Conservation (phyloP, 1,140 invertebrate species). For the Drosophila lacertosa region DNA sequence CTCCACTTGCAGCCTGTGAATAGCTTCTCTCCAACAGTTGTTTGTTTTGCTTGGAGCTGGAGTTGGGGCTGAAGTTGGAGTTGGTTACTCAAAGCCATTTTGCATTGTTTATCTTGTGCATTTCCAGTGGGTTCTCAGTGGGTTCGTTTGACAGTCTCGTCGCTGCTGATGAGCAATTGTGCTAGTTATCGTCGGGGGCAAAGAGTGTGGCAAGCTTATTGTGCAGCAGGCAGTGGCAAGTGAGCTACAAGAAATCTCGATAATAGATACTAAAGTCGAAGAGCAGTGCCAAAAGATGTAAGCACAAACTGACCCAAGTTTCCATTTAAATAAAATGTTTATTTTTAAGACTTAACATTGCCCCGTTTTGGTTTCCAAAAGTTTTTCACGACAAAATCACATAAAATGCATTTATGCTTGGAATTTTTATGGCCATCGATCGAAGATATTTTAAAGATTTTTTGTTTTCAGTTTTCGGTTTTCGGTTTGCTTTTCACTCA, state of each 20-base stretch:
- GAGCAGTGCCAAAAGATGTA: conserved; percentile 7
- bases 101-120: conserved; percentile 36
- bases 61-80: background rate
- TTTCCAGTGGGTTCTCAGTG: conserved; percentile 33
- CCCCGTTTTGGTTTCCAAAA: conserved; percentile 30
- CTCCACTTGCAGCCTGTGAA: conserved; percentile 2
- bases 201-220: background rate
- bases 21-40: background rate
- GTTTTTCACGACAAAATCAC: conserved; percentile 53
- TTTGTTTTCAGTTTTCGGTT: conserved; percentile 44
- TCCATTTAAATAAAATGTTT: conserved; percentile 49
- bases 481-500: conserved; percentile 76
- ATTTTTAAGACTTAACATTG: conserved; percentile 55
- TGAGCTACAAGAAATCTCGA: background rate
- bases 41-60: conserved; percentile 20
- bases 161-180: conserved; percentile 46
- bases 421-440: conserved; percentile 74
- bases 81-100: conserved; percentile 13
- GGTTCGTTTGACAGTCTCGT: conserved; percentile 10
- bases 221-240: background rate
- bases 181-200: conserved; percentile 20
- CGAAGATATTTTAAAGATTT: conserved; percentile 65
- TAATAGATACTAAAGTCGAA: background rate
- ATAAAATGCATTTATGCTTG: conserved; percentile 74
- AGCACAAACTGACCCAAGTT: background rate